Evolutionary conservation across 1,140 invertebrate genomes (phyloP), one percentile per base, ranked within the genome.

Genomic region (Macrobrachium rosenbergii): DNA sequence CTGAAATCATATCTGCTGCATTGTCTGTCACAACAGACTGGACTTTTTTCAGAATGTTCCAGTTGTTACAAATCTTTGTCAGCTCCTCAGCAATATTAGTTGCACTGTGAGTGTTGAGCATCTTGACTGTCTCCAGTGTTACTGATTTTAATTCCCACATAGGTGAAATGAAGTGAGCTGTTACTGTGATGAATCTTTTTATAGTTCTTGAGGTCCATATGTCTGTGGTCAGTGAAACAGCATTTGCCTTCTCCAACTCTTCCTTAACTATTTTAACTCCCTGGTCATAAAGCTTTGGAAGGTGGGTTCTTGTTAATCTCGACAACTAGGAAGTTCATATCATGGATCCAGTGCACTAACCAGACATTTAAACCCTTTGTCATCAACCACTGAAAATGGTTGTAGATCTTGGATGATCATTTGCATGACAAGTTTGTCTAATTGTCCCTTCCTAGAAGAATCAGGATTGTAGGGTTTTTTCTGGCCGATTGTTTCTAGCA

Each of bases 291-390:
- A 72, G n/a, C n/a, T 11, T 12, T 12, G 67, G 67, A 10, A 72
- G n/a, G 8, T 72, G 67, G 10, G n/a, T 72, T 21, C 67, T 72
- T 12, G 67, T 72, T 21, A 72, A 21, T 10, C 67, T 72, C 67
- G 10, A 19, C 67, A 21, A 21, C 67, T 72, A 10, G 67, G 67
- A 72, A 72, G 67, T 10, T 12, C 67, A 72, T 72, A 72, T 21
- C 67, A 28, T 72, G 67, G 67, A 72, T 72, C 67, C 67, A 72
- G 67, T 72, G 67, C 67, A 72, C n/a, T 10, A 8, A 72, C 67
- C 10, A 72, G n/a, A 10, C n/a, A 8, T 72, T 21, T 72, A 21
- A 72, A 72, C 11, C 67, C 67, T 21, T 72, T 72, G n/a, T 72
- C n/a, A 10, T 72, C 67, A 10, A 72, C 67, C 37, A 72, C 67